Conservation (phyloP, 1,140 invertebrate species). For the Diuraphis noxia region DNA sequence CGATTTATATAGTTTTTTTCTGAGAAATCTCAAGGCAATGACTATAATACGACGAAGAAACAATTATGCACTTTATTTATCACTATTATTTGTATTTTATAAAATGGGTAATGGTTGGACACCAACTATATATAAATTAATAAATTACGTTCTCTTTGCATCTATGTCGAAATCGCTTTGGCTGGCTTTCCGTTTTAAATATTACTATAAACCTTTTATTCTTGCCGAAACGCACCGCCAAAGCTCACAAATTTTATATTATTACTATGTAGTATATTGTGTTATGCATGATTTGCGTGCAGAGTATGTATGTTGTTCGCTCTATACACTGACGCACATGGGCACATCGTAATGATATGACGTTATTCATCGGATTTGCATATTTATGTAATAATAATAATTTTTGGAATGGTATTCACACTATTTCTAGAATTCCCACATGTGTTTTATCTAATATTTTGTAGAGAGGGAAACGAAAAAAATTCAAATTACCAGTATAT, state of each 20-base stretch:
- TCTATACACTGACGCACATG: not conserved
- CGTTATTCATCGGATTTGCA: not conserved
- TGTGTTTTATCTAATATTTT: not conserved
- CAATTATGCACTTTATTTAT: slow-evolving; percentile 18
- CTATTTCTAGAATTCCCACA: not conserved
- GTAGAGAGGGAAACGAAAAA: not conserved
- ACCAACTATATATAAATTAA: not conserved
- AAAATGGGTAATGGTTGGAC: not conserved
- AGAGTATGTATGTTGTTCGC: not conserved
- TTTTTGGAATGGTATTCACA: slow-evolving; percentile 8
- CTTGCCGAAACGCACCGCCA: not conserved
- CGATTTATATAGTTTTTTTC: not conserved
- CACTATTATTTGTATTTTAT: not conserved
- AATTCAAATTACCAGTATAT: not conserved
- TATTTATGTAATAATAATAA: slow-evolving; percentile 15
- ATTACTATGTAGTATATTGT: not conserved
- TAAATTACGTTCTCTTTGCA: slow-evolving; percentile 3
- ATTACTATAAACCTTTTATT: not conserved
- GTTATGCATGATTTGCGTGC: not conserved
- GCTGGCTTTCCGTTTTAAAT: not conserved
- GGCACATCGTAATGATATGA: not conserved
- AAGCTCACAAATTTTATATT: not conserved
- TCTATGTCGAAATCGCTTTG: not conserved
- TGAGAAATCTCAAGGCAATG: not conserved
- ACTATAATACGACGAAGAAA: not conserved